A percentile compares a stretch with the other conserved stretches of the same genome.
Evolutionary conservation across 2,113 vertebrate genomes (phyloP).

Genomic region (Sylvietta virens): DNA sequence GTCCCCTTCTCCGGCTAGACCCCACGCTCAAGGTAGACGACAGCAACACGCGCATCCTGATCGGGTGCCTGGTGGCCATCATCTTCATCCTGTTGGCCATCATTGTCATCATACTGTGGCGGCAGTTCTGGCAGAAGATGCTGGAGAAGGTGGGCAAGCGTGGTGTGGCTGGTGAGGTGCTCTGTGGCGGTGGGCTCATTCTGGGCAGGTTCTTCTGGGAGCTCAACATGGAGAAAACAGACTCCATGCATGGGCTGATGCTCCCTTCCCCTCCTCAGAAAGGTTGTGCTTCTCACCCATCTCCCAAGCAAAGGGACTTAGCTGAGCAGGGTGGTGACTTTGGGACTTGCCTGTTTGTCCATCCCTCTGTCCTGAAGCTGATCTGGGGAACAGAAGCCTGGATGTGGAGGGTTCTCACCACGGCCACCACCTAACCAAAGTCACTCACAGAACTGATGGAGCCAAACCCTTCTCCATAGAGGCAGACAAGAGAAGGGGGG

Average conservation of each 20-base stretch:
- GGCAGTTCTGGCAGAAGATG: constrained; percentile 98
- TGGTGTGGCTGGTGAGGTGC: accelerated
- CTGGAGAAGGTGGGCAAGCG: constrained; percentile 84
- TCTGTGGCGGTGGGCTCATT: accelerated
- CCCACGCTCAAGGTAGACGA: constrained; percentile 93
- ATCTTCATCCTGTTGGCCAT: constrained; percentile 92
- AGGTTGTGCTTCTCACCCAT: not conserved
- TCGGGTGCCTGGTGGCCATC: constrained; percentile 94
- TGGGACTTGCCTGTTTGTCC: not conserved
- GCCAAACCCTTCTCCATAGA: not conserved
- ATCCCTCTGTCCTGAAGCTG: not conserved
- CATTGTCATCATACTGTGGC: constrained; percentile 96
- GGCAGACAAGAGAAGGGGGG: not conserved
- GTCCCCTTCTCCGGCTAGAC: constrained; percentile 59
- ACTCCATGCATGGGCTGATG: not conserved
- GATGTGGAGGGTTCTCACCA: not conserved
- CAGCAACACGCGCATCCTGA: constrained; percentile 92
- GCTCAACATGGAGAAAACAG: not conserved
- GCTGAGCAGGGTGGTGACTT: not conserved
- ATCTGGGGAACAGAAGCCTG: not conserved
- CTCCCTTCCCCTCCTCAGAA: not conserved
- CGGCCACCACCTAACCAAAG: not conserved
- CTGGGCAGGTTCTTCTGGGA: not conserved
- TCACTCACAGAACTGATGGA: not conserved
- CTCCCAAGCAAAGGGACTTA: not conserved